phyloP scores from a whole-genome alignment of 2,113 vertebrate genomes.

The Ammodytes marinus region DNA sequence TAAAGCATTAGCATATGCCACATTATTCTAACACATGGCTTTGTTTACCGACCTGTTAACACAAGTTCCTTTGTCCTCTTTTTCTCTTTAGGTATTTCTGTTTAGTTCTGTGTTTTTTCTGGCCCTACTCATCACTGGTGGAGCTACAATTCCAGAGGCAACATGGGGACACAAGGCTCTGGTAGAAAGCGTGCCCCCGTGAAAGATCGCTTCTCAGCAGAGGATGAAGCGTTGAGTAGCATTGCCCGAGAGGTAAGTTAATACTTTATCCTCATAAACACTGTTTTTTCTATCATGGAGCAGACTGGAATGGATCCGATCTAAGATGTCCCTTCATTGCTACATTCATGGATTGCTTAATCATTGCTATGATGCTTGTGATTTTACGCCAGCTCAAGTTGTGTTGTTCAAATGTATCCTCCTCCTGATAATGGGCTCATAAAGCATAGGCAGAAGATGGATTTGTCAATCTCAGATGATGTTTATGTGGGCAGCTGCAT shows the following conservation, averaged over 20 bases:
- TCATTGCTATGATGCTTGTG: constrained; percentile 14
- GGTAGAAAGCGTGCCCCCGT: constrained; percentile 96
- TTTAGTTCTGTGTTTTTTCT: constrained; percentile 10
- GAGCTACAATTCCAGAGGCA: constrained; percentile 67
- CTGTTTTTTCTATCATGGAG: constrained; percentile 13
- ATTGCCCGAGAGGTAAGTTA: constrained; percentile 95
- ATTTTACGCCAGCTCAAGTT: constrained; percentile 23
- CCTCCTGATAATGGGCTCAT: neutral
- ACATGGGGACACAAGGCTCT: constrained; percentile 96
- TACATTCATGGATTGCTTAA: neutral
- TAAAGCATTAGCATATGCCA: neutral
- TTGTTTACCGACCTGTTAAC: constrained; percentile 27
- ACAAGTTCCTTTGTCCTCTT: neutral
- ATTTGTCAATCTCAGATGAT: constrained; percentile 2
- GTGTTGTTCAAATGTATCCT: constrained; percentile 10
- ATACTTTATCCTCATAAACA: neutral
- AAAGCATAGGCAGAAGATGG: neutral
- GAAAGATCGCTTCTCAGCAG: constrained; percentile 98
- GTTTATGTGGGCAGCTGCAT: constrained; percentile 1
- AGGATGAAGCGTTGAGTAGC: constrained; percentile 96
- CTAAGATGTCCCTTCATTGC: neutral
- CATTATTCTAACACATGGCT: neutral
- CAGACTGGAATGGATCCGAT: neutral
- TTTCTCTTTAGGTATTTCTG: constrained; percentile 38
- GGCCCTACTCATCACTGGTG: constrained; percentile 30